Base-by-base conservation (phyloP, 2,888 invertebrate species). In the Poecilus cupreus region DNA sequence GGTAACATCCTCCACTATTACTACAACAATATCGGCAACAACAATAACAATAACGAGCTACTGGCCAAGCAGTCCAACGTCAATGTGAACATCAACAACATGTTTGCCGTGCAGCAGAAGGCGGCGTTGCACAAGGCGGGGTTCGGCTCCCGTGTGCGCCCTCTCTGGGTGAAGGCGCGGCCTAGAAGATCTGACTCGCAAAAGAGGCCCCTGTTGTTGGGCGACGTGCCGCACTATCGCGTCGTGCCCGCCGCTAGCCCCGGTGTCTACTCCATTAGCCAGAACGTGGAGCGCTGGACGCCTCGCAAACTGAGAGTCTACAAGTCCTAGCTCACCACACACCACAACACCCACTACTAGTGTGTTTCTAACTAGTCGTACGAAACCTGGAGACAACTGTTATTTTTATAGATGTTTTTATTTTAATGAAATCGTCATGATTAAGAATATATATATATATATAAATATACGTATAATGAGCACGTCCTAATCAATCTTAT, bases 221-320 rank as follows among this genome's bases (percentile, higher is more conserved):
- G 86, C 72, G 70, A 84, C 10, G 83, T 84, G 6, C 82, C 84
- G 11, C 82, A 64, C 18, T 32, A 32, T 3, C 83, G 82, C 18
- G 91, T 91, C 64, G 90, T 91, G 68, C 91, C 91, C 46, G 89
- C 90, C 84, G 91, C 91, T 86, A 91, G 90, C 82, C 92, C 92
- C 49, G 91, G 92, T 18, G 88, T 89, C 82, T 89, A 89, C 84
- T 88, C 89, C 70, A 89, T 89, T 84, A 88, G 89, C 84, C 88
- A 89, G 83, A 87, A 88, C 82, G 88, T 89, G 39, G 89, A 89
- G 81, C 88, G 88, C 82, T 88, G 88, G 83, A 88, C 87, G 82
- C 83, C 85, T 72, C 85, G 86, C 79, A 87, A 85, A 82, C 82
- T 83, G 13, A 51, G 64, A 13, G 64, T 68, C 5, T 37, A 68